Evolutionary conservation across 2,113 vertebrate genomes (phyloP).

Genomic region (Salvelinus sp.): DNA sequence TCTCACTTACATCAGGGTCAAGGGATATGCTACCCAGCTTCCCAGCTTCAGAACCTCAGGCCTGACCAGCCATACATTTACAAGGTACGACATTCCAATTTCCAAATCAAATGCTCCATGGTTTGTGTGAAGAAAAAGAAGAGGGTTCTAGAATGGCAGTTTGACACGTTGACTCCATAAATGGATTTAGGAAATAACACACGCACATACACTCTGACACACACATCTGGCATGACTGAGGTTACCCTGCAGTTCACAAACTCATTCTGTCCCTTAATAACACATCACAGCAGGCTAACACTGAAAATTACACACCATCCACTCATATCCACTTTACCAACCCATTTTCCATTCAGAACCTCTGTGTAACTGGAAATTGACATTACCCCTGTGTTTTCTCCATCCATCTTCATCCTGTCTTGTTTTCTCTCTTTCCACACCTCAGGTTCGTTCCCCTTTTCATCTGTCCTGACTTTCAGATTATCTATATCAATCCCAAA

Average conservation of each 20-base stretch:
- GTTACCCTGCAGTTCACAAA: background rate
- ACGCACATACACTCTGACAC: background rate
- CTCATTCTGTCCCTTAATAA: background rate
- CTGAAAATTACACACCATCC: background rate
- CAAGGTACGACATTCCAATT: too few relatives aligned
- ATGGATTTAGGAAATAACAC: background rate
- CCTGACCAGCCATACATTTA: too few relatives aligned
- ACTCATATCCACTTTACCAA: background rate
- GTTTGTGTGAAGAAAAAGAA: too few relatives aligned
- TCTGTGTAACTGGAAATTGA: background rate
- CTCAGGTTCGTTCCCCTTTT: background rate
- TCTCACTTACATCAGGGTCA: too few relatives aligned
- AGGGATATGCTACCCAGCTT: too few relatives aligned
- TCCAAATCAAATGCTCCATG: too few relatives aligned
- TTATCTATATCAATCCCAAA: background rate
- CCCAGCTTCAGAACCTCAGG: too few relatives aligned
- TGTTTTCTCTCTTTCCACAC: background rate
- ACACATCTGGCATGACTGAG: background rate
- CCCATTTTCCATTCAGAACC: background rate
- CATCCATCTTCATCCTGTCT: too few relatives aligned
- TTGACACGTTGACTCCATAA: too few relatives aligned
- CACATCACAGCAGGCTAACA: background rate
- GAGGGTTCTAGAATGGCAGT: too few relatives aligned
- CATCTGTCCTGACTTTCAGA: background rate
- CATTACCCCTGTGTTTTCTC: background rate